Base-by-base conservation (phyloP, 1,140 invertebrate species). In the Anoplophora glabripennis region DNA sequence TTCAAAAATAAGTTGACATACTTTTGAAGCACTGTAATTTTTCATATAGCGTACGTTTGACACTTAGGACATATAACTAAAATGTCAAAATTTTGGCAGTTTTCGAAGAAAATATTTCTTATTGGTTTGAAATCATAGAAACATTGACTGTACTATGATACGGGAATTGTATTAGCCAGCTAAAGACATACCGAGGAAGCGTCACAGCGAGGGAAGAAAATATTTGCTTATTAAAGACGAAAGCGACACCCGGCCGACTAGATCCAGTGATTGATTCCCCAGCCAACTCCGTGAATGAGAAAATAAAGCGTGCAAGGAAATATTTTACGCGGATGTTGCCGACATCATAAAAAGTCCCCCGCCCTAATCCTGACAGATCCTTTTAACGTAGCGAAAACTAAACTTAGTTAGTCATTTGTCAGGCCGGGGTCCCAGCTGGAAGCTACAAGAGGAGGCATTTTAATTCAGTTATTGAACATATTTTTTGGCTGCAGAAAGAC, bases 401-500 rank as follows among this genome's bases (percentile, higher is more conserved):
- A 67, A 67, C 63, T 62, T 57, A 65, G 63, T 68, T 66, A 65
- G 66, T 66, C 66, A 68, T 68, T 68, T 68, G 66, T 68, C 64
- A 65, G 49, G 18, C 41, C 15, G 17, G 37, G 51, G 58, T 48
- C 64, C 53, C 61, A 63, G 59, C 60, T 65, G 60, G 46, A 57
- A 58, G 56, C 53, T 59, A 57, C 66, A 68, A 66, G 63, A 66
- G 59, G 59, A 55, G 61, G 64, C 61, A 68, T 68, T 68, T 68
- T 68, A 68, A 68, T 68, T 68, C 66, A 66, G 61, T 68, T 68
- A 68, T 68, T 68, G 66, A 68, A 68, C 66, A 68, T 66, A 68
- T 68, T 68, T 68, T 68, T 68, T 68, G 61, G 66, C 53, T 65
- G 61, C 57, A 55, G 66, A 57, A 63, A 68, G 61, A 64, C 66